Evolutionary conservation across 2,888 invertebrate species (phyloP), one percentile per base, ranked within the genome.

Genomic region (Eupithecia tripunctaria): DNA sequence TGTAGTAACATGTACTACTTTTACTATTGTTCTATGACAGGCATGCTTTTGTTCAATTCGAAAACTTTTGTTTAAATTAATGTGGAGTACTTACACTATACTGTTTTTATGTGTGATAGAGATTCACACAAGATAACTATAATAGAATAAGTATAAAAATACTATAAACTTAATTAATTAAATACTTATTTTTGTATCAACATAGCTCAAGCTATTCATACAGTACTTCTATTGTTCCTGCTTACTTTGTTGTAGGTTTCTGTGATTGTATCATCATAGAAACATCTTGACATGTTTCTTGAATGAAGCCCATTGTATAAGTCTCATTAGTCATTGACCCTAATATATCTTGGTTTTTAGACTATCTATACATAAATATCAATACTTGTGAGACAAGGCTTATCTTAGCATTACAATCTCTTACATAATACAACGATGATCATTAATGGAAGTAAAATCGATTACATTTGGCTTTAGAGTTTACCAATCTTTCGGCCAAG

Each of bases 1-100:
- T 73, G 72, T 66, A 70, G 71, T 7, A n/a, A 43, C 29, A 18
- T 29, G 60, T 68, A 76, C 21, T 70, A 75, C 75, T 80, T 82
- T 80, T 77, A 82, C 76, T 80, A 73, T 79, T 75, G 65, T 72
- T 71, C 66, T 77, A 74, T 60, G 41, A 63, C 47, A 68, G 29
- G 60, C 12, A 21, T 32, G 18, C 63, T 27, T 41, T 63, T 60
- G 60, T 60, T 29, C 21, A 18, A 29, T 29, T 29, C 10, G 56
- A 25, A 56, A 56, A 21, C 7, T 12, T 51, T n/a, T 7, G 36
- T 36, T 36, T 36, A 8, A 10, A 36, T 5, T n/a, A 36, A 36
- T 36, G 36, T 36, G 5, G 47, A 51, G 8, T 51, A 43, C 43
- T 8, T 43, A 8, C 43, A 43, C 43, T 7, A 8, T n/a, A 43